phyloP scores from a whole-genome alignment of 2,888 invertebrate species.

The Drosophila mayaguana region DNA sequence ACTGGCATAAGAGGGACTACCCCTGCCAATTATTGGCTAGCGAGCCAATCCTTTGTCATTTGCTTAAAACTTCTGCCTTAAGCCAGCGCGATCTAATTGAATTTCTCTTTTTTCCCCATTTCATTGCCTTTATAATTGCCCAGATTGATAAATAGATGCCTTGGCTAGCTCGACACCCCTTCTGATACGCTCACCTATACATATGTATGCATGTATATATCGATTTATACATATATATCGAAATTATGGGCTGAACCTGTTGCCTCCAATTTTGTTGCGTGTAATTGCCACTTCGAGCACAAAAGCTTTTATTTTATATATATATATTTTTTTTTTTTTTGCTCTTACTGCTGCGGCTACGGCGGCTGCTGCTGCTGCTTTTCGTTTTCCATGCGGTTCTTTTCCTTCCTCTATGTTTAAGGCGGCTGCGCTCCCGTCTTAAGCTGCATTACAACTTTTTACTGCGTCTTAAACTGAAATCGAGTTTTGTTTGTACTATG shows the following conservation, averaged over 20 bases:
- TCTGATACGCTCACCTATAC: conserved; percentile 43
- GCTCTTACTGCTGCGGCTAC: conserved; percentile 15
- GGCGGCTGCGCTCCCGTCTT: conserved; percentile 78
- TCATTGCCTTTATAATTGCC: conserved; percentile 47
- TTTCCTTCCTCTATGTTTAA: conserved; percentile 80
- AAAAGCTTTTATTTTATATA: conserved; percentile 50
- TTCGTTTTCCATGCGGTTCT: conserved; percentile 73
- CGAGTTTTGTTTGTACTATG: conserved; percentile 73
- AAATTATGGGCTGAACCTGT: conserved; percentile 62
- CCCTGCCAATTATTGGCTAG: not conserved
- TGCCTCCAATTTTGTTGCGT: conserved; percentile 76
- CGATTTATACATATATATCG: conserved; percentile 10
- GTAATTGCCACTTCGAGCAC: conserved; percentile 77
- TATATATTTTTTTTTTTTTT: conserved; percentile 8
- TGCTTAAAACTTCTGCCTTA: conserved; percentile 6
- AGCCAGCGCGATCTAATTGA: conserved; percentile 15
- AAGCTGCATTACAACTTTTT: conserved; percentile 82
- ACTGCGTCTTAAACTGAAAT: conserved; percentile 82
- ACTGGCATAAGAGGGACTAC: not conserved
- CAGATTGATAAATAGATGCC: conserved; percentile 12
- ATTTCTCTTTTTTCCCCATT: conserved; percentile 57
- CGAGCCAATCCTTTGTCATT: not conserved
- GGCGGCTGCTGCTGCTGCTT: conserved; percentile 36
- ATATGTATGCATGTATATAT: not conserved
- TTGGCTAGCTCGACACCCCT: conserved; percentile 18